Percentiles rank a stretch among this genome's conserved stretches.
These are phyloP conservation scores for Coregonus suidteri DNA, from an alignment of 2,797 vertebrate species.

Conservation along the genomic window DNA sequence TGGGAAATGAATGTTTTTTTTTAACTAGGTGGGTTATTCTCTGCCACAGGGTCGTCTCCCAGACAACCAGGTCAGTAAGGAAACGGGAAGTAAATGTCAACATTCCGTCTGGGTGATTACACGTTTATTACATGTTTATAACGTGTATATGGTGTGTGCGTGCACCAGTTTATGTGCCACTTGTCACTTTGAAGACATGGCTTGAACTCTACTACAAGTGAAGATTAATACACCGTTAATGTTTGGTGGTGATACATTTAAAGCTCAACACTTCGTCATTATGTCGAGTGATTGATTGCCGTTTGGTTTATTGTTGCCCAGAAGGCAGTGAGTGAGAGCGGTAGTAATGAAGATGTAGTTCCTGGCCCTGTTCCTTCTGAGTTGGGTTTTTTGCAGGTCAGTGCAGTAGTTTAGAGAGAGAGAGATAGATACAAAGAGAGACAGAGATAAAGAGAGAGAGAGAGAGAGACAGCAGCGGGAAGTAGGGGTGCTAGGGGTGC, in stretches of 20 bases:
- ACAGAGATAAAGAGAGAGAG: neutral
- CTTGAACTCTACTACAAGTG: neutral
- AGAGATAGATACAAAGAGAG: neutral
- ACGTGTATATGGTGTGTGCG: neutral
- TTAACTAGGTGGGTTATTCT: constrained; percentile 55
- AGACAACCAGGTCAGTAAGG: constrained; percentile 75
- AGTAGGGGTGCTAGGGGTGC: too few species aligned
- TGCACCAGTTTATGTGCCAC: neutral
- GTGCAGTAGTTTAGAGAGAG: neutral
- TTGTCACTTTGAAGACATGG: neutral
- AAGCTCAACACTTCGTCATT: neutral
- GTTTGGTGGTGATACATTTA: neutral
- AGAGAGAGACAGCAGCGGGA: neutral
- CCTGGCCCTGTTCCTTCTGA: neutral
- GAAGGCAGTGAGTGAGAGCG: neutral
- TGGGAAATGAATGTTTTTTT: constrained; percentile 57
- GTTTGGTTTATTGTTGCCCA: constrained; percentile 1
- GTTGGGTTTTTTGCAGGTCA: neutral
- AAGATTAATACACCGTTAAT: neutral
- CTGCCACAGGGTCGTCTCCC: constrained; percentile 12
- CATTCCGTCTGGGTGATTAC: constrained; percentile 50
- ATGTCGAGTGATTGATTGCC: neutral
- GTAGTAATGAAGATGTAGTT: constrained; percentile 3
- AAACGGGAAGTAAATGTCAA: constrained; percentile 72
- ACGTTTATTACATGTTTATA: constrained; percentile 44